Conservation (phyloP, 2,113 vertebrate species). For the Sebastes schlegelii region DNA sequence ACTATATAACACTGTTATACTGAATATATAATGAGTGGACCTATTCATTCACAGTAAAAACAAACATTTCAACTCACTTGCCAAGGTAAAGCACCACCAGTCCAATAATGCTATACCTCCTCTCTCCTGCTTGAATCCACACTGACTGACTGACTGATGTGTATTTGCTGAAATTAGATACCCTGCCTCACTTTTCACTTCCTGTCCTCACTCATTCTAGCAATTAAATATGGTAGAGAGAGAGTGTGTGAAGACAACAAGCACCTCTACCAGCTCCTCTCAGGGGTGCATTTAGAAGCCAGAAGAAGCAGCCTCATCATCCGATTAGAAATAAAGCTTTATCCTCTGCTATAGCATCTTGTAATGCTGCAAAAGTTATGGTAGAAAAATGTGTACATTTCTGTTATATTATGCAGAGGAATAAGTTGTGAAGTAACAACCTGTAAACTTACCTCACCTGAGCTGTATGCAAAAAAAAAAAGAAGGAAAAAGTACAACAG, state of each 20-base stretch:
- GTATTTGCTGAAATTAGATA: slow-evolving; percentile 62
- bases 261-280: neutral
- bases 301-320: slow-evolving; percentile 61
- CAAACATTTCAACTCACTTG: slow-evolving; percentile 31
- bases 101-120: slow-evolving; percentile 1
- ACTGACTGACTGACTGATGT: slow-evolving; percentile 32
- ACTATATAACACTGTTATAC: neutral
- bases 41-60: slow-evolving; percentile 14
- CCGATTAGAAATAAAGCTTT: slow-evolving; percentile 66
- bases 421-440: neutral
- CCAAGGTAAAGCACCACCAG: slow-evolving; percentile 6
- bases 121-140: slow-evolving; percentile 41
- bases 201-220: slow-evolving; percentile 33
- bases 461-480: neutral
- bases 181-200: slow-evolving; percentile 52
- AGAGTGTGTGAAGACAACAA: neutral
- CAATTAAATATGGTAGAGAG: slow-evolving; percentile 8
- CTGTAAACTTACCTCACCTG: slow-evolving; percentile 54
- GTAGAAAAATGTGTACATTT: neutral
- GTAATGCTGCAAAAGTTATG: slow-evolving; percentile 29
- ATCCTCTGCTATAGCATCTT: slow-evolving; percentile 40
- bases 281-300: slow-evolving; percentile 24
- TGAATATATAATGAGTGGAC: neutral
- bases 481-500: slow-evolving; percentile 48
- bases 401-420: neutral